These are phyloP conservation scores for Zingel zingel DNA, from an alignment of 2,113 vertebrate genomes.

Conservation along the genomic window DNA sequence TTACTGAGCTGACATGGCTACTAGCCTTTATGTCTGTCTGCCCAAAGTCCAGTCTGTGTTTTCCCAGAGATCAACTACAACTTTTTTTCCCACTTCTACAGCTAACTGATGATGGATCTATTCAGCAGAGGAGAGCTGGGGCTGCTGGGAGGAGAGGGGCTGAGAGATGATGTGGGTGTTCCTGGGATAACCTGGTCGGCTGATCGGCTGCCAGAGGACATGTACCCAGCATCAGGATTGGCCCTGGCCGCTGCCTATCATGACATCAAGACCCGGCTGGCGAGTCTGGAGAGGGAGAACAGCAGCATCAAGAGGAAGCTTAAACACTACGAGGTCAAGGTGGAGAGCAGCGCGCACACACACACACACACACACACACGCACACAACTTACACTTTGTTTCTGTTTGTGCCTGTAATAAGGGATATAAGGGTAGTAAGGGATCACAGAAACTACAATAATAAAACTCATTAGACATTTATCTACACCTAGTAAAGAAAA, in stretches of 20 bases:
- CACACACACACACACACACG: not conserved
- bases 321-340: conserved; percentile 92
- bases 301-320: conserved; percentile 90
- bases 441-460: not conserved
- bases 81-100: conserved; percentile 18
- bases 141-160: conserved; percentile 88
- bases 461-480: not conserved
- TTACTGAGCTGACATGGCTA: conserved; percentile 12
- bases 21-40: conserved; percentile 5
- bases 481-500: not conserved
- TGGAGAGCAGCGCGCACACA: conserved; percentile 18
- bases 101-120: conserved; percentile 88
- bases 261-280: conserved; percentile 91
- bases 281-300: conserved; percentile 91
- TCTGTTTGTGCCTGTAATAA: not conserved
- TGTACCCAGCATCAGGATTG: conserved; percentile 91
- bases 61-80: not conserved
- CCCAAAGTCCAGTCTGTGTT: not conserved
- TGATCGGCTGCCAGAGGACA: conserved; percentile 86
- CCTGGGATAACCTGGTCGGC: conserved; percentile 82
- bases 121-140: conserved; percentile 91
- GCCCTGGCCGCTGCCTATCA: conserved; percentile 93
- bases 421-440: not conserved
- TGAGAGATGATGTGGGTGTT: conserved; percentile 88
- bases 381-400: not conserved